Base-by-base conservation (phyloP, 2,888 invertebrate genomes). In the Aelia acuminata region DNA sequence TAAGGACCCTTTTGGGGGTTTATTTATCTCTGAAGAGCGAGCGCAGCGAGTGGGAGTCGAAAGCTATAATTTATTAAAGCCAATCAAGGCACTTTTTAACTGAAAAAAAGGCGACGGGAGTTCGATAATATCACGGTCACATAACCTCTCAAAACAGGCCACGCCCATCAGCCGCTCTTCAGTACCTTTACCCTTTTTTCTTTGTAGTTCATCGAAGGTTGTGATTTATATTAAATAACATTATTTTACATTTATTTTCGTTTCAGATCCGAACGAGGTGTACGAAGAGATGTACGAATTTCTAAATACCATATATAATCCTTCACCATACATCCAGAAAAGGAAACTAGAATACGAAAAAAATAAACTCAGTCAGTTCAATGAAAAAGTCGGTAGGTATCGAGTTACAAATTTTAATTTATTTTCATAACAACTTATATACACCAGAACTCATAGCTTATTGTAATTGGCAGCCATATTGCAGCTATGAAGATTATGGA, bases 401-500 rank as follows among this genome's bases (percentile, higher is more conserved):
- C n/a, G n/a, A 43, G n/a, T 43, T n/a, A 3, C 22, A n/a, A n/a
- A n/a, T 80, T 47, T n/a, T n/a, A n/a, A 43, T 13, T 80, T 7
- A 3, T 13, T 80, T 47, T n/a, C 11, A 43, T 80, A 43, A 80
- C 80, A 80, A 43, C 10, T 43, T 80, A 80, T 80, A 80, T 80
- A 47, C 39, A 43, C n/a, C 80, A 43, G 80, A 80, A 84, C 84
- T 84, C 50, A 84, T 84, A 49, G 47, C 84, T 53, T 20, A 53
- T 53, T 85, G 49, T 85, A 85, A 85, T 85, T 57, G 53, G 85
- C 85, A 85, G 85, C 49, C 49, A 4, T 85, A 85, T 85, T 85
- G 53, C 85, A 85, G 85, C 85, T 53, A 39, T 53, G 85, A 85
- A 85, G 53, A 85, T 85, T 39, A 22, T 85, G 31, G 85, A 53